Evolutionary conservation across 1,140 invertebrate genomes (phyloP).

Genomic region (Chionoecetes opilio): DNA sequence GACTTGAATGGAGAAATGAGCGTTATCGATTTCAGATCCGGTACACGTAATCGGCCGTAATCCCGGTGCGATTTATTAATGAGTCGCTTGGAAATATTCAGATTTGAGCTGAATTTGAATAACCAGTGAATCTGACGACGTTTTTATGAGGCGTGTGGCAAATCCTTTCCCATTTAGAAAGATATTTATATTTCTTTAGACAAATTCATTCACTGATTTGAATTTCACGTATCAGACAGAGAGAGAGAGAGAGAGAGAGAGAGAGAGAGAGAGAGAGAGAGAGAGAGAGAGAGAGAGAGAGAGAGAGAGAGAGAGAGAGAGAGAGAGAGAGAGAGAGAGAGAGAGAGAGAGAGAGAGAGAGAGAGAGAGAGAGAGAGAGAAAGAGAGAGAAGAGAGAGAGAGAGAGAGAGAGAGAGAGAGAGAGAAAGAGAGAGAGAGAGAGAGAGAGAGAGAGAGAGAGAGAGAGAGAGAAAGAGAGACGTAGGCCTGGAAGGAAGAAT

Average conservation of each 20-base stretch:
- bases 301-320: slow-evolving; percentile 24
- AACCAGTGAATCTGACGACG: slow-evolving; percentile 42
- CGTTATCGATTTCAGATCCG: slow-evolving; percentile 60
- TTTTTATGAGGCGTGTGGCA: slow-evolving; percentile 46
- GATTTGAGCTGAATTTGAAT: slow-evolving; percentile 57
- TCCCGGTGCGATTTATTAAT: slow-evolving; percentile 64
- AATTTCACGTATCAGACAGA: neutral
- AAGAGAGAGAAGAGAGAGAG: neutral
- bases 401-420: slow-evolving; percentile 27
- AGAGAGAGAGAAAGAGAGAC: neutral
- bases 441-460: slow-evolving; percentile 27
- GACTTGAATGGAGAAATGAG: slow-evolving; percentile 63
- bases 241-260: slow-evolving; percentile 33
- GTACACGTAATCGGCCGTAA: slow-evolving; percentile 48
- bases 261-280: neutral
- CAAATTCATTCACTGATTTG: neutral
- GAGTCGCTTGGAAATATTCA: slow-evolving; percentile 57
- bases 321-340: neutral
- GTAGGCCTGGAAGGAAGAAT: neutral
- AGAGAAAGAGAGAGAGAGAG: slow-evolving; percentile 18
- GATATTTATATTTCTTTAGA: slow-evolving; percentile 45
- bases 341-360: neutral
- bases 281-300: slow-evolving; percentile 28
- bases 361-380: neutral
- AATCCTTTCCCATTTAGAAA: neutral